phyloP scores from a whole-genome alignment of 2,113 vertebrate species.

The Phaethornis superciliosus region DNA sequence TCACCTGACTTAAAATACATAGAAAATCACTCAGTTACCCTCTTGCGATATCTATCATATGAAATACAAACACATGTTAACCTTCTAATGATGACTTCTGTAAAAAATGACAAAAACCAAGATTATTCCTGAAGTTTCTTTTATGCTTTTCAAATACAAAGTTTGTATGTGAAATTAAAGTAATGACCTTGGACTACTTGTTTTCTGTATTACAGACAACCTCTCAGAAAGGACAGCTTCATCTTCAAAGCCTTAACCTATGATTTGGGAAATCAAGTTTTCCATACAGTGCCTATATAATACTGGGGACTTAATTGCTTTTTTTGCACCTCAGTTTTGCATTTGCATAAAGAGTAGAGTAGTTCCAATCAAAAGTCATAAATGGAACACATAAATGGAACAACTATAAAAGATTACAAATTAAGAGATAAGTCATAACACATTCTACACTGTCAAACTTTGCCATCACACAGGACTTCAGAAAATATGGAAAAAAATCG shows the following conservation, averaged over 20 bases:
- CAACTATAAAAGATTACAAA: neutral
- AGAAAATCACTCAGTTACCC: neutral
- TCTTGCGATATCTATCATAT: neutral
- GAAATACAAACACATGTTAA: neutral
- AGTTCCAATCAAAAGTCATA: neutral
- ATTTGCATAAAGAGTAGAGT: neutral
- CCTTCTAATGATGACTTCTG: neutral
- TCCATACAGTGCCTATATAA: neutral
- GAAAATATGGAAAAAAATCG: neutral
- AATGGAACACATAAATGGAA: neutral
- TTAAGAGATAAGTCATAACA: neutral
- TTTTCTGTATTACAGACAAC: neutral
- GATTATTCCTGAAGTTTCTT: neutral
- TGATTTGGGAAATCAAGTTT: neutral
- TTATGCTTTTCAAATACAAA: rapidly evolving
- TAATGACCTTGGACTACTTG: neutral
- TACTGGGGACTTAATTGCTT: rapidly evolving
- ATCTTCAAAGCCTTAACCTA: neutral
- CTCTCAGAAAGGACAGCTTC: neutral
- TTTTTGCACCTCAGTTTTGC: neutral
- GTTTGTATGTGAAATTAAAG: neutral
- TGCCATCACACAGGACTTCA: neutral
- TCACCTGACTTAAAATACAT: neutral
- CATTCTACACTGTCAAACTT: neutral
- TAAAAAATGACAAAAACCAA: neutral